Evolutionary conservation across 1,140 invertebrate genomes (phyloP).

Genomic region (Vollenhovia emeryi): DNA sequence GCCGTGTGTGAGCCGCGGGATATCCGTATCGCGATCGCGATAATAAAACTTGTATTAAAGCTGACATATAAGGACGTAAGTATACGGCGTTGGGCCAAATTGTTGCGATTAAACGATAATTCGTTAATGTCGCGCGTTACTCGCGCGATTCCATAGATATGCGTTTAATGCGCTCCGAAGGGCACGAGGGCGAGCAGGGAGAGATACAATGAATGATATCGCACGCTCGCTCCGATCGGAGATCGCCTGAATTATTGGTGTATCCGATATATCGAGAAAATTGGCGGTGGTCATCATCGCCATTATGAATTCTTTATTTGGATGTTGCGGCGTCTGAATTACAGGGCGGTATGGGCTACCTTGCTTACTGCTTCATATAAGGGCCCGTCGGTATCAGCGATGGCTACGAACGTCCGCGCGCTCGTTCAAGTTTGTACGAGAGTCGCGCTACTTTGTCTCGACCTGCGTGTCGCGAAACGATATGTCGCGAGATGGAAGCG

Average conservation of each 20-base stretch:
- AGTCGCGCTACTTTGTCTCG: neutral
- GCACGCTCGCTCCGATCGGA: constrained; percentile 44
- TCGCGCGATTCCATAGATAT: neutral
- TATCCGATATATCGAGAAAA: constrained; percentile 83
- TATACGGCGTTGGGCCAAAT: neutral
- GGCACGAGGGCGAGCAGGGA: neutral
- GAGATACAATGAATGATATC: constrained; percentile 70
- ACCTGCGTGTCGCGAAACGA: too few species aligned
- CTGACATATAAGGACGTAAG: neutral
- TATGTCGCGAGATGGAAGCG: neutral
- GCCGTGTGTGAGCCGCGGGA: neutral
- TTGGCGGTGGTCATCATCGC: constrained; percentile 84
- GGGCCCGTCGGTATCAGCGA: constrained; percentile 64
- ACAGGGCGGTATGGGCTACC: constrained; percentile 84
- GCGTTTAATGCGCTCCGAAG: neutral
- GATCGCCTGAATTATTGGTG: constrained; percentile 80
- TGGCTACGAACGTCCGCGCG: constrained; percentile 54
- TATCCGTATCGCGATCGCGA: constrained; percentile 2
- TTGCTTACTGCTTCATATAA: constrained; percentile 84
- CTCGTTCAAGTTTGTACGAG: constrained; percentile 12
- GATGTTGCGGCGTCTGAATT: constrained; percentile 83
- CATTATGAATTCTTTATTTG: constrained; percentile 85
- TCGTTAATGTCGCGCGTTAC: constrained; percentile 32
- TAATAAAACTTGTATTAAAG: constrained; percentile 26
- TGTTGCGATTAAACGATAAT: constrained; percentile 31